Evolutionary conservation across 2,888 invertebrate genomes (phyloP).

Genomic region (Drosophila trichaetosa): DNA sequence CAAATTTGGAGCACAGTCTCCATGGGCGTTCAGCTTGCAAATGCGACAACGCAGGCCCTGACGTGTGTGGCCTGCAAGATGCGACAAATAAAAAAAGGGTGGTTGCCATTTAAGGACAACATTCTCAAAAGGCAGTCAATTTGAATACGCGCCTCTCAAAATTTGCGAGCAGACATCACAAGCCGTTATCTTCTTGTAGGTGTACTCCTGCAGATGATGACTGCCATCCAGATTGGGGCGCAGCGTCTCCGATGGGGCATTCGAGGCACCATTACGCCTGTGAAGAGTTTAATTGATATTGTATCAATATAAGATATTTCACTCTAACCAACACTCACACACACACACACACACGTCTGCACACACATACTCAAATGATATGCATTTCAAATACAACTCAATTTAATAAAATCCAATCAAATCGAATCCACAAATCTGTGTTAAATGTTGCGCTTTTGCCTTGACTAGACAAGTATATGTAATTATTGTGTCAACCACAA

Average conservation of each 20-base stretch:
- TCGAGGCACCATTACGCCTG: conserved; percentile 91
- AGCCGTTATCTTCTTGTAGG: conserved; percentile 97
- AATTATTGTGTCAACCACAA: conserved; percentile 59
- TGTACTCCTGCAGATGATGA: conserved; percentile 96
- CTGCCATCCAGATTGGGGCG: conserved; percentile 85
- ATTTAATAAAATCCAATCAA: conserved; percentile 31
- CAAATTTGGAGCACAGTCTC: conserved; percentile 93
- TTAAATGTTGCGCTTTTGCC: conserved; percentile 51
- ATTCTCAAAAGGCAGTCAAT: not conserved
- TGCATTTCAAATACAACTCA: conserved; percentile 22
- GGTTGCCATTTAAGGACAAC: not conserved
- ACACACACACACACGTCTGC: not conserved
- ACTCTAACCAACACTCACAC: not conserved
- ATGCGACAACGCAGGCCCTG: conserved; percentile 95
- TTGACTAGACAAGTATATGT: conserved; percentile 38
- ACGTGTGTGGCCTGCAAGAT: conserved; percentile 91
- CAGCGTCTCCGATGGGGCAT: conserved; percentile 84
- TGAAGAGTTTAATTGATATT: conserved; percentile 41
- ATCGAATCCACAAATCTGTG: conserved; percentile 29
- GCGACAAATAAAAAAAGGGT: not conserved
- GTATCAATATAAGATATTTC: conserved; percentile 10
- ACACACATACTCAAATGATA: conserved; percentile 16
- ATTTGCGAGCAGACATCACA: conserved; percentile 97
- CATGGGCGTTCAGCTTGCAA: conserved; percentile 96
- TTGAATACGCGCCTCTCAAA: conserved; percentile 89